These are phyloP conservation scores for Pelagia noctiluca DNA, from an alignment of 30 jellyfish, hydroid and myxozoan genomes.

Conservation along the genomic window DNA sequence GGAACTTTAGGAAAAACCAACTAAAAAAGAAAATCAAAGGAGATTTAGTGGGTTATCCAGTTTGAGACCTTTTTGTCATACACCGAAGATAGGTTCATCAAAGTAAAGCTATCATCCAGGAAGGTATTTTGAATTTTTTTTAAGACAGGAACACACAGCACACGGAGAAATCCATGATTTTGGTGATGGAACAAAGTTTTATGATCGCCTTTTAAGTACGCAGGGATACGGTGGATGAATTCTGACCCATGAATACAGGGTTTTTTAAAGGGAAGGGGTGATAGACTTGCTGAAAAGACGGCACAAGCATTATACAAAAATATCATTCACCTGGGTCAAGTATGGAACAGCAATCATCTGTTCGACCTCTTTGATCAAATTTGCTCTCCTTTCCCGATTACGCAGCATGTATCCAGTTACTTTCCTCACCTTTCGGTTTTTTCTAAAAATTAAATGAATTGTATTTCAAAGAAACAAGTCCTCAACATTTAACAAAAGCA, in stretches of 20 bases:
- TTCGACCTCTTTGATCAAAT: constrained; percentile 49
- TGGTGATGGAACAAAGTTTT: neutral
- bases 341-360: constrained; percentile 59
- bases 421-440: constrained; percentile 58
- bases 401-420: constrained; percentile 65
- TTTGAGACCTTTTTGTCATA: too few relatives aligned
- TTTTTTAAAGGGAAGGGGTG: neutral
- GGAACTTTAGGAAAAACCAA: constrained; percentile 63
- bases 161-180: neutral
- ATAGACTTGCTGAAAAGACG: neutral
- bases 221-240: neutral
- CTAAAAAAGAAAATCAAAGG: too few relatives aligned
- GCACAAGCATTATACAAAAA: neutral
- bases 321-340: constrained; percentile 32
- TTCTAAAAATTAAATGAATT: constrained; percentile 16
- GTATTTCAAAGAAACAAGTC: neutral
- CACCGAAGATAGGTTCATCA: too few relatives aligned
- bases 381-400: constrained; percentile 41
- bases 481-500: neutral
- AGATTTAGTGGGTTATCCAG: too few relatives aligned
- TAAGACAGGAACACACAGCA: too few relatives aligned
- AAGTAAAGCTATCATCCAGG: too few relatives aligned
- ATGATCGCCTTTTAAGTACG: neutral
- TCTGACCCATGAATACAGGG: neutral
- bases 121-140: too few relatives aligned